Evolutionary conservation across 2,797 vertebrate species (phyloP).

Genomic region (Yasuhikotakia modesta): DNA sequence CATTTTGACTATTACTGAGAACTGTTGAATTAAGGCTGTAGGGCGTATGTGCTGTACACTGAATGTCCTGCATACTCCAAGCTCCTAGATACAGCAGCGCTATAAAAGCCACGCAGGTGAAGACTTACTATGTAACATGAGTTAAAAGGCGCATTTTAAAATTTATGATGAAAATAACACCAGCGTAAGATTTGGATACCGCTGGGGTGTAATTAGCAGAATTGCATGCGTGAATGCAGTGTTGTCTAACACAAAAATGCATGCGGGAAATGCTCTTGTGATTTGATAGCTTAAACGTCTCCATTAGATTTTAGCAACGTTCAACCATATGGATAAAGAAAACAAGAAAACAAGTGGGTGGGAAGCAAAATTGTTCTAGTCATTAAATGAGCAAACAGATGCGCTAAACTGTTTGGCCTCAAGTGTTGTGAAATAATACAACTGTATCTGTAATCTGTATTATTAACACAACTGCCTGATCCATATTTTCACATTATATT

Average conservation of each 20-base stretch:
- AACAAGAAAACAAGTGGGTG: slow-evolving; percentile 21
- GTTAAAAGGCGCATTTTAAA: not conserved
- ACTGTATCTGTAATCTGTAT: not conserved
- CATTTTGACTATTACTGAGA: not conserved
- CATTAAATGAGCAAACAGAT: slow-evolving; percentile 32
- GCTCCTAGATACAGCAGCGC: slow-evolving; percentile 35
- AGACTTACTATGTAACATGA: not conserved
- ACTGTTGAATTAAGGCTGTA: not conserved
- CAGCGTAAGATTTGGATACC: not conserved
- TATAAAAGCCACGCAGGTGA: slow-evolving; percentile 17
- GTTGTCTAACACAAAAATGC: not conserved
- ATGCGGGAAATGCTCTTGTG: not conserved
- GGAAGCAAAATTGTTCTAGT: slow-evolving; percentile 24
- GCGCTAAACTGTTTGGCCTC: slow-evolving; percentile 15
- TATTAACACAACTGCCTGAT: not conserved
- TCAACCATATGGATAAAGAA: slow-evolving; percentile 7
- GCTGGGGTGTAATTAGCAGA: not conserved
- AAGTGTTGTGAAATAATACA: slow-evolving; percentile 30
- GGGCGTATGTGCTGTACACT: slow-evolving; percentile 13
- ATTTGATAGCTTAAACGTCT: slow-evolving; percentile 2
- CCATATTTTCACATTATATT: slow-evolving; percentile 15
- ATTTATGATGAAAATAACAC: not conserved
- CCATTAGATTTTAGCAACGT: slow-evolving; percentile 6
- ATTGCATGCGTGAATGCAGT: not conserved
- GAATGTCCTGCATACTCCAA: slow-evolving; percentile 4